Percentiles rank a stretch among this genome's conserved stretches.
Evolutionary conservation across 64 coral and sea anemone genomes (phyloP).

Genomic region (Orbicella faveolata): DNA sequence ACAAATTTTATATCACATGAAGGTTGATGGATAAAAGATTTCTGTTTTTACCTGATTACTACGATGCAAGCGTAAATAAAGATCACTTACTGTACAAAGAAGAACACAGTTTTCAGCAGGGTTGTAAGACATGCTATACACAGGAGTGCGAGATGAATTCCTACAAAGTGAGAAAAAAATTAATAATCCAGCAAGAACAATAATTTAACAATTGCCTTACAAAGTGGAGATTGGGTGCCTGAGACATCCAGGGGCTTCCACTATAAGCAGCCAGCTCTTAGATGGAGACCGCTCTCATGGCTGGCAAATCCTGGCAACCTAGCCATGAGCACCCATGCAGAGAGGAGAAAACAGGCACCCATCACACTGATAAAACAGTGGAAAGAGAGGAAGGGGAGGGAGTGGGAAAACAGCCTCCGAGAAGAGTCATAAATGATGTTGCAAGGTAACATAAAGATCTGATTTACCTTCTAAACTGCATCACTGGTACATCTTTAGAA

Average conservation of each 20-base stretch:
- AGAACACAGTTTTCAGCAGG: conserved; percentile 98
- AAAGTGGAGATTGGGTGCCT: not conserved
- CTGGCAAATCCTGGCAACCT: too few relatives aligned
- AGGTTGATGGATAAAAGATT: too few relatives aligned
- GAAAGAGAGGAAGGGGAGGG: too few relatives aligned
- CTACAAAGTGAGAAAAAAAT: conserved; percentile 14
- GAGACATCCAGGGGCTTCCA: too few relatives aligned
- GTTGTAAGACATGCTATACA: conserved; percentile 90
- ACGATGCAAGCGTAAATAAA: not conserved
- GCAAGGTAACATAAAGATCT: not conserved
- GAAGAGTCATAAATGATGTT: too few relatives aligned
- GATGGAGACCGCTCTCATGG: too few relatives aligned
- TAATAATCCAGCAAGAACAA: not conserved
- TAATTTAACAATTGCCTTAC: not conserved
- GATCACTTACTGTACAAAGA: conserved; percentile 73
- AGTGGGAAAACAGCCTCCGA: too few relatives aligned
- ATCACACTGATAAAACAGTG: too few relatives aligned
- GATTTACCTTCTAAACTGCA: conserved; percentile 86
- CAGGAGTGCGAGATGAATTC: conserved; percentile 86
- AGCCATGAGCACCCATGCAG: too few relatives aligned
- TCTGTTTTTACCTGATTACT: not conserved
- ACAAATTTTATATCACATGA: too few relatives aligned
- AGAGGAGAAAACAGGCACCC: too few relatives aligned
- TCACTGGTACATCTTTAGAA: conserved; percentile 94
- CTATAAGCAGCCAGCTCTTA: too few relatives aligned